Base-by-base conservation (phyloP, 2,888 invertebrate species). In the Thymelicus sylvestris region DNA sequence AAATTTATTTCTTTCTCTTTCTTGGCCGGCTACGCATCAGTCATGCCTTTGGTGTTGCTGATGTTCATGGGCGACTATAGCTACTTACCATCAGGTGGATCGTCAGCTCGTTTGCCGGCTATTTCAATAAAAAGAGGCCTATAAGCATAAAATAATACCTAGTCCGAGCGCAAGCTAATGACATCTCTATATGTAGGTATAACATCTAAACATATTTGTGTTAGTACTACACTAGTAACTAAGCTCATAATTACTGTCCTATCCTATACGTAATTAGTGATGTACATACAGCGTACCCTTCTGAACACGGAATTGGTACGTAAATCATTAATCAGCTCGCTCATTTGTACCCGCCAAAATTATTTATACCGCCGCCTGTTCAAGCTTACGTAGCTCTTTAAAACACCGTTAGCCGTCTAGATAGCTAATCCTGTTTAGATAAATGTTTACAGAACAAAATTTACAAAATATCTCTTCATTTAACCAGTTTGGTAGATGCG, bases 301-400 rank as follows among this genome's bases (percentile, higher is more conserved):
- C 81, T 83, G 86, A 86, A 85, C 88, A 86, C 84, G 84, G 87
- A 87, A 90, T 91, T 89, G 90, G 87, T 84, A 79, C 88, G 86
- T 92, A 90, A 92, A 93, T 92, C 91, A 92, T 92, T 92, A 92
- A 92, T 93, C 92, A 91, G 90, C 84, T 83, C 83, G 86, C 92
- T 91, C 91, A 92, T 91, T 93, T 91, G 91, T 90, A 89, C 87
- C 87, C 87, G 87, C 87, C 87, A 86, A 92, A 91, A 91, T 93
- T 90, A 92, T 92, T 92, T 88, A 92, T 88, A 90, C 86, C 83
- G 74, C 82, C 78, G 82, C 78, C 80, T 72, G 81, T 80, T 82
- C 83, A 85, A 81, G 85, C 84, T 84, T 83, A 83, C 85, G 82
- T 78, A 83, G 83, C 88, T 90, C 88, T 90, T 89, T 89, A 87